These are phyloP conservation scores for Pluvialis apricaria DNA, from an alignment of 2,113 vertebrate genomes.

Conservation along the genomic window DNA sequence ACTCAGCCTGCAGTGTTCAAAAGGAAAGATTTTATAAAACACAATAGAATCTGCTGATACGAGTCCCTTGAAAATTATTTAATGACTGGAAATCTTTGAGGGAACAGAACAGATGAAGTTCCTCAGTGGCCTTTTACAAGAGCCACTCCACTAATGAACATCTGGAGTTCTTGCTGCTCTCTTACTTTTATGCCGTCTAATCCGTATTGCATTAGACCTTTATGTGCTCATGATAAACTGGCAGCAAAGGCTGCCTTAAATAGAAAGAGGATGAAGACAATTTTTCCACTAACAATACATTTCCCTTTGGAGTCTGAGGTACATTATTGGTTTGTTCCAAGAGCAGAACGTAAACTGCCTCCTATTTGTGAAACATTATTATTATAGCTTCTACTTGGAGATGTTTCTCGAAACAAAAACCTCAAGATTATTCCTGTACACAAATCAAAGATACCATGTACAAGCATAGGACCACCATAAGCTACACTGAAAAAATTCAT, in stretches of 20 bases:
- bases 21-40: neutral
- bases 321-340: constrained; percentile 61
- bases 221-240: constrained; percentile 63
- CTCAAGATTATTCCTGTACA: constrained; percentile 6
- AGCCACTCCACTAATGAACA: constrained; percentile 15
- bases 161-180: constrained; percentile 42
- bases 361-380: constrained; percentile 52
- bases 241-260: constrained; percentile 59
- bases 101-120: constrained; percentile 6
- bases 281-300: constrained; percentile 73
- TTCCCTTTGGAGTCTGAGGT: constrained; percentile 66
- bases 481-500: neutral
- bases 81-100: neutral
- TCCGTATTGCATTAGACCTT: constrained; percentile 54
- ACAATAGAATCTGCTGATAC: neutral
- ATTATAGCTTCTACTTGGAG: constrained; percentile 46
- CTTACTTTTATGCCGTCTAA: constrained; percentile 15
- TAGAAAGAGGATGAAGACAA: constrained; percentile 64
- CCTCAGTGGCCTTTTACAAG: neutral
- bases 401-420: constrained; percentile 35
- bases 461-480: neutral
- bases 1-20: neutral
- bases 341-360: constrained; percentile 55
- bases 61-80: constrained; percentile 28
- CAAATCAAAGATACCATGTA: neutral